These are phyloP conservation scores for Fulmarus glacialis DNA, from an alignment of 2,113 vertebrate genomes.

Conservation along the genomic window DNA sequence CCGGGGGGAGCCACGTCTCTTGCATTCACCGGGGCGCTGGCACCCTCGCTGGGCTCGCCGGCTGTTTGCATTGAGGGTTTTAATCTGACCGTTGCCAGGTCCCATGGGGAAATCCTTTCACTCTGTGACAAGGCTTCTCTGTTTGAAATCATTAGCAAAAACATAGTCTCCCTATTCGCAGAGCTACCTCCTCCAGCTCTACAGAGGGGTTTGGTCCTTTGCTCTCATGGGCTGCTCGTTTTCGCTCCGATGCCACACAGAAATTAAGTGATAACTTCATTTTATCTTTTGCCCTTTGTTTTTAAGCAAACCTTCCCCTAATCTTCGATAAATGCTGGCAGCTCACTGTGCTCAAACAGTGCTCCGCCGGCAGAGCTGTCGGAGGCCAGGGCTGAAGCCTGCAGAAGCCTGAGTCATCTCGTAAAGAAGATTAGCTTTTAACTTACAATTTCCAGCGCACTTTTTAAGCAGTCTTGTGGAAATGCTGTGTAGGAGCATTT, in stretches of 20 bases:
- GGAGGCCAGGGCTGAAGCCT: constrained; percentile 7
- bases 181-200: not conserved
- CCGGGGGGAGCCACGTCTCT: not conserved
- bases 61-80: not conserved
- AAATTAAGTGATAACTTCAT: not conserved
- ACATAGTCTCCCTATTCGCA: not conserved
- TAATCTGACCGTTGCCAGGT: not conserved
- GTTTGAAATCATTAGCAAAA: not conserved
- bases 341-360: not conserved
- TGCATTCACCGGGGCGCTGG: fast-evolving
- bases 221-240: not conserved
- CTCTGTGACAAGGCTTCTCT: not conserved
- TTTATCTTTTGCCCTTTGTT: not conserved
- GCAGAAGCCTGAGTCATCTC: constrained; percentile 39
- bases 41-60: not conserved
- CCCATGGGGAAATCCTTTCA: not conserved
- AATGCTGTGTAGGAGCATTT: constrained; percentile 19
- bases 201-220: not conserved
- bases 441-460: constrained; percentile 23
- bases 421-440: constrained; percentile 37
- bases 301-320: not conserved
- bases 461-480: constrained; percentile 33
- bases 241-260: not conserved
- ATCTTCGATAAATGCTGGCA: not conserved
- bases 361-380: not conserved